A percentile compares a stretch with the other conserved stretches of the same genome.
These are phyloP conservation scores for Cheiracanthium punctorium DNA, from an alignment of 2,888 invertebrate genomes.

Conservation along the genomic window DNA sequence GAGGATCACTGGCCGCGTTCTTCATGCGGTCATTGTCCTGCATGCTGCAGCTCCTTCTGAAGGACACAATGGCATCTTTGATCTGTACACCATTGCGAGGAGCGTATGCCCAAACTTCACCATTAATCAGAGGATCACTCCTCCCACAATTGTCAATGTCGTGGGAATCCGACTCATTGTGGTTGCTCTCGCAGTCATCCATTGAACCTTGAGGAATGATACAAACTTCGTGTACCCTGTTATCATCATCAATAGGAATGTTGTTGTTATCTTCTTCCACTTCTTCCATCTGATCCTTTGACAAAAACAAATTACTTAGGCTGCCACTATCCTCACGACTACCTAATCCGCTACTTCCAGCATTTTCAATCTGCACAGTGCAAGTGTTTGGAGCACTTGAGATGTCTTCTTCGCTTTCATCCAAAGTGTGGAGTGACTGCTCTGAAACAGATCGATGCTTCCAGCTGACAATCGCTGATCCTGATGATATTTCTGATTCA, in stretches of 20 bases:
- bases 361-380: slow-evolving; percentile 45
- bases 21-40: slow-evolving; percentile 49
- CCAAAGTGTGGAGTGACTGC: slow-evolving; percentile 59
- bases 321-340: slow-evolving; percentile 64
- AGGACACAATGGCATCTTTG: slow-evolving; percentile 47
- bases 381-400: slow-evolving; percentile 12
- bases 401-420: slow-evolving; percentile 51
- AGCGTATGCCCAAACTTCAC: slow-evolving; percentile 64
- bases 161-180: slow-evolving; percentile 3
- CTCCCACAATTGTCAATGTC: slow-evolving; percentile 10
- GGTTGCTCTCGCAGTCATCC: slow-evolving; percentile 41
- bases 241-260: slow-evolving; percentile 49
- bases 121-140: slow-evolving; percentile 50
- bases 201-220: slow-evolving; percentile 51
- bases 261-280: slow-evolving; percentile 55
- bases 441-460: slow-evolving; percentile 66
- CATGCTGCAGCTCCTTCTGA: slow-evolving; percentile 60
- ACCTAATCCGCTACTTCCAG: slow-evolving; percentile 14
- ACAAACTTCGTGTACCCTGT: slow-evolving; percentile 55
- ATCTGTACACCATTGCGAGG: slow-evolving; percentile 56
- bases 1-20: slow-evolving; percentile 26
- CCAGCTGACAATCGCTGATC: slow-evolving; percentile 67
- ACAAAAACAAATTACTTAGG: slow-evolving; percentile 63
- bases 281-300: slow-evolving; percentile 58
- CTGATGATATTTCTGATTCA: slow-evolving; percentile 65